A percentile compares a stretch with the other conserved stretches of the same genome.
Evolutionary conservation across 2,797 vertebrate species (phyloP).

Genomic region (Gadopsis marmoratus): DNA sequence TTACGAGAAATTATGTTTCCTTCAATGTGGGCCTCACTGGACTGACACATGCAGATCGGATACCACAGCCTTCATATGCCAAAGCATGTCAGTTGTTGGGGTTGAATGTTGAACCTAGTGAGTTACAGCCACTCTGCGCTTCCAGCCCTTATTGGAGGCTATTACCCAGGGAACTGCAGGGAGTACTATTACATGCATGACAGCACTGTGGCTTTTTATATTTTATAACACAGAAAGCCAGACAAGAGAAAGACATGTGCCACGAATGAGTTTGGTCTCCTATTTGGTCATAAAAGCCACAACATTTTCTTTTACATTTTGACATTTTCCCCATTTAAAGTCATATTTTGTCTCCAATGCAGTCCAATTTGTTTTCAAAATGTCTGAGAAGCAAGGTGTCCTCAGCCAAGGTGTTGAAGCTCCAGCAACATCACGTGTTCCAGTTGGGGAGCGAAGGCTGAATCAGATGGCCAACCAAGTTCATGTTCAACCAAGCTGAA

Average conservation of each 20-base stretch:
- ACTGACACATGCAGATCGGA: background rate
- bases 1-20: background rate
- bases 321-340: conserved; percentile 8
- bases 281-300: conserved; percentile 7
- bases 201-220: conserved; percentile 23
- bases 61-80: background rate
- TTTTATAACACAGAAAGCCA: conserved; percentile 26
- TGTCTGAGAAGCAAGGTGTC: conserved; percentile 13
- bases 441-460: background rate
- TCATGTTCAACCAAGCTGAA: conserved; percentile 42
- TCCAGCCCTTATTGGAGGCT: conserved; percentile 18
- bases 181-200: conserved; percentile 25
- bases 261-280: conserved; percentile 11
- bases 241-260: background rate
- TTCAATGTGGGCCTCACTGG: background rate
- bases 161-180: conserved; percentile 6
- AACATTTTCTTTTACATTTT: conserved; percentile 1
- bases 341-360: conserved; percentile 11
- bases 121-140: conserved; percentile 1
- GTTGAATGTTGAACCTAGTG: conserved; percentile 12
- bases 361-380: conserved; percentile 18
- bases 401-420: conserved; percentile 13
- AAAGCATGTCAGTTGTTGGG: background rate
- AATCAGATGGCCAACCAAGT: conserved; percentile 26
- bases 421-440: conserved; percentile 16